A percentile compares a stretch with the other conserved stretches of the same genome.
phyloP scores from a whole-genome alignment of 2,888 invertebrate species.

The Euproctis similis region DNA sequence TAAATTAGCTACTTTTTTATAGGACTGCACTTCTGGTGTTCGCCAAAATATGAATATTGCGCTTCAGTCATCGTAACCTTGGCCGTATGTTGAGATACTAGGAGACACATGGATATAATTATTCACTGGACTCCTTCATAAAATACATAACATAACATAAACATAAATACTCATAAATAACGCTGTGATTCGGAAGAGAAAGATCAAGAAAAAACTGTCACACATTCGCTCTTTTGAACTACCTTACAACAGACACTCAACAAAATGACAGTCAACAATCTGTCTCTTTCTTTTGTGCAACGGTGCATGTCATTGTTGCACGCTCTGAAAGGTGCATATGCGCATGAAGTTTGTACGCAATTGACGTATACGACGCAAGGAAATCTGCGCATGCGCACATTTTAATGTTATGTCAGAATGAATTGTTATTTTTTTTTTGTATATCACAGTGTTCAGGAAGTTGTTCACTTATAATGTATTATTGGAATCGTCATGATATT shows the following conservation, averaged over 20 bases:
- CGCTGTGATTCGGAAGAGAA: too few species aligned
- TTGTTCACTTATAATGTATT: slow-evolving; percentile 1
- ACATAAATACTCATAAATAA: too few species aligned
- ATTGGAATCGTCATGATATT: too few species aligned
- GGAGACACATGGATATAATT: too few species aligned
- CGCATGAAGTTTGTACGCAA: slow-evolving; percentile 7
- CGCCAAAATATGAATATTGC: too few species aligned
- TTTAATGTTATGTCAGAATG: slow-evolving; percentile 11
- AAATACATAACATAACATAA: too few species aligned
- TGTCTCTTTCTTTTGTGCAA: slow-evolving; percentile 31
- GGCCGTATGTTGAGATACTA: too few species aligned
- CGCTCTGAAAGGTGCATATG: slow-evolving; percentile 21
- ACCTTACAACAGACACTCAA: slow-evolving; percentile 6
- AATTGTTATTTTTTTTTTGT: slow-evolving; percentile 16
- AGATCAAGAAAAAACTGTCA: too few species aligned
- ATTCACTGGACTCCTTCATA: too few species aligned
- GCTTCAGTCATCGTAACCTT: too few species aligned
- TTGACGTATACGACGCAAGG: slow-evolving; percentile 31
- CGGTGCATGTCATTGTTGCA: slow-evolving; percentile 31
- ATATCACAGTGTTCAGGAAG: slow-evolving; percentile 2
- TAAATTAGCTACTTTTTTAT: too few species aligned
- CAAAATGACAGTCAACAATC: slow-evolving; percentile 12
- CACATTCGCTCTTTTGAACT: slow-evolving; percentile 19
- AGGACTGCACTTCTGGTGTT: too few species aligned
- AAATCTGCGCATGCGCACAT: slow-evolving; percentile 31